phyloP scores from a whole-genome alignment of 1,140 invertebrate genomes.

The Oreohelix idahoensis region DNA sequence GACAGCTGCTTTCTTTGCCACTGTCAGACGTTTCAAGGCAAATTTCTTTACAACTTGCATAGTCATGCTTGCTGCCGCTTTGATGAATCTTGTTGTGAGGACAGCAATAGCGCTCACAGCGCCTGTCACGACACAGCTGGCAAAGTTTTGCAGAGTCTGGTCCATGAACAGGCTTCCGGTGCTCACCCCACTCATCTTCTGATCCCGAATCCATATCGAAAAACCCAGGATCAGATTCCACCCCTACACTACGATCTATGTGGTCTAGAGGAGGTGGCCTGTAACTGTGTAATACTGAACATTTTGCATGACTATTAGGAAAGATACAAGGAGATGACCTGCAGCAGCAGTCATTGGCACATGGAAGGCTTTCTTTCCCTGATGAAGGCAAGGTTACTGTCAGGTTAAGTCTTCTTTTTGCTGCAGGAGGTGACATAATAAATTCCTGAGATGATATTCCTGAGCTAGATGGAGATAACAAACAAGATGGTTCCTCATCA shows the following conservation, averaged over 20 bases:
- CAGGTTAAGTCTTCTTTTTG: background rate
- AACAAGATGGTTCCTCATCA: background rate
- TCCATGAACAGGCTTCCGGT: background rate
- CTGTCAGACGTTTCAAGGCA: too few relatives aligned
- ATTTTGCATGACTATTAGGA: background rate
- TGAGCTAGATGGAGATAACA: conserved; percentile 24
- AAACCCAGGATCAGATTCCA: conserved; percentile 48
- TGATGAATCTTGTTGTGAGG: too few relatives aligned
- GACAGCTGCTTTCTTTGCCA: background rate
- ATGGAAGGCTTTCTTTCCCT: background rate
- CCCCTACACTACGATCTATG: conserved; percentile 58
- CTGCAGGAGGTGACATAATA: background rate
- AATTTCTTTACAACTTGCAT: too few relatives aligned
- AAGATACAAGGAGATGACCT: background rate
- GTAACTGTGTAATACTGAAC: background rate
- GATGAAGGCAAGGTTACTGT: background rate
- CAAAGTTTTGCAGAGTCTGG: background rate
- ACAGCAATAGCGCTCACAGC: too few relatives aligned
- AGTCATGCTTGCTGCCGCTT: too few relatives aligned
- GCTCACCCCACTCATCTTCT: conserved; percentile 45
- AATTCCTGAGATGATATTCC: background rate
- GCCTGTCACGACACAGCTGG: background rate
- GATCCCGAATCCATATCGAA: conserved; percentile 45
- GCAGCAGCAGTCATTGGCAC: background rate
- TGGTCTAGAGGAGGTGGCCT: conserved; percentile 46